phyloP scores from a whole-genome alignment of 1,140 invertebrate species.

The Eumaeus atala region DNA sequence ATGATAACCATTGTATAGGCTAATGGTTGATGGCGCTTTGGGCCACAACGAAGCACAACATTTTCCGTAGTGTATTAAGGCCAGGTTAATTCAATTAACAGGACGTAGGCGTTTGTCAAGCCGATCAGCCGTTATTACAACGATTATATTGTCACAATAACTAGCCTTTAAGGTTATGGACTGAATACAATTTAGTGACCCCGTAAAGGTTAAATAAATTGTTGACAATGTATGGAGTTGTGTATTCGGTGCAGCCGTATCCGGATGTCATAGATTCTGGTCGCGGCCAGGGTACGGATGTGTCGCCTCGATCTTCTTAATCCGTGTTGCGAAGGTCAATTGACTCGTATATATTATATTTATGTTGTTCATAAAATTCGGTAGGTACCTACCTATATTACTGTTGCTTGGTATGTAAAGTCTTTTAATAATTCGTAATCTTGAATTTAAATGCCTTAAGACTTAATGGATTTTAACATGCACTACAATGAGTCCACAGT shows the following conservation, averaged over 20 bases:
- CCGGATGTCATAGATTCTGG: conserved; percentile 13
- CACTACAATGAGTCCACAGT: too few relatives aligned
- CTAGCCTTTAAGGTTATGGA: conserved; percentile 2
- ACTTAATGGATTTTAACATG: too few relatives aligned
- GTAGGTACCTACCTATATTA: too few relatives aligned
- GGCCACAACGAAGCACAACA: conserved; percentile 1
- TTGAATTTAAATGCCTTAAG: too few relatives aligned
- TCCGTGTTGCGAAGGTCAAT: conserved; percentile 23
- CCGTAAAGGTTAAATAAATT: conserved; percentile 1
- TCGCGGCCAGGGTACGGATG: conserved; percentile 26
- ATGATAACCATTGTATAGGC: too few relatives aligned
- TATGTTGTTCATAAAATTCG: too few relatives aligned
- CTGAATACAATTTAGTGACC: conserved; percentile 1
- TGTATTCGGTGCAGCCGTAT: conserved; percentile 2
- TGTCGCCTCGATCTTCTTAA: conserved; percentile 29
- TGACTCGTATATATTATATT: too few relatives aligned
- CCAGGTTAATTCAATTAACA: conserved; percentile 12
- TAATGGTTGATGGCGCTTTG: neutral
- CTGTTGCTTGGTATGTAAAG: too few relatives aligned
- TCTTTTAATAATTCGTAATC: too few relatives aligned
- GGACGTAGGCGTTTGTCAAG: conserved; percentile 9
- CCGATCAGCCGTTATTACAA: conserved; percentile 2
- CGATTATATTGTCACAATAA: conserved; percentile 7
- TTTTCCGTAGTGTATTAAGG: conserved; percentile 8
- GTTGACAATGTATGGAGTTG: neutral